Conservation (phyloP, 37 sponge, comb jelly and placozoan genomes). For the Halisarca cf. caerulea region DNA sequence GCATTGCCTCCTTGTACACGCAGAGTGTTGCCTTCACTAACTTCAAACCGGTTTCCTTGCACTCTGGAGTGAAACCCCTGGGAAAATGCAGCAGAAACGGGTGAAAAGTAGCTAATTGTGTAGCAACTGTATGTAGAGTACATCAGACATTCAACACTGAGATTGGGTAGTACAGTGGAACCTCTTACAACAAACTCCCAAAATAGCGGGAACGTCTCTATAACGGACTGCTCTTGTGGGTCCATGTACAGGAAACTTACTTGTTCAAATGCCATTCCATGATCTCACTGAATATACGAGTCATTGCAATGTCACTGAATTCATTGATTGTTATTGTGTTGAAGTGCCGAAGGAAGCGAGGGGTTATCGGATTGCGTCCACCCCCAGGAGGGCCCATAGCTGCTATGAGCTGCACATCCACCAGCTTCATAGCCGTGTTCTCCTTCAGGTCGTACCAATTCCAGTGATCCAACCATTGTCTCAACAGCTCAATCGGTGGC, state of each 20-base stretch:
- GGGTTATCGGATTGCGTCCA: slow-evolving; percentile 93
- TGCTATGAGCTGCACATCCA: slow-evolving; percentile 86
- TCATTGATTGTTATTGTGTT: slow-evolving; percentile 96
- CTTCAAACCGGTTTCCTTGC: slow-evolving; percentile 49
- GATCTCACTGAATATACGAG: slow-evolving; percentile 84
- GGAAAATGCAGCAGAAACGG: too few species aligned
- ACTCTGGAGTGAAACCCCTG: slow-evolving; percentile 81
- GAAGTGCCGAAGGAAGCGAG: slow-evolving; percentile 95
- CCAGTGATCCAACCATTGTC: slow-evolving; percentile 98
- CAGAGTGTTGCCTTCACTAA: slow-evolving; percentile 83
- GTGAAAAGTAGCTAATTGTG: too few species aligned
- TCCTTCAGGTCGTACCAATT: slow-evolving; percentile 88
- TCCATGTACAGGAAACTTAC: slow-evolving; percentile 12
- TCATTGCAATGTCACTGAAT: slow-evolving; percentile 87
- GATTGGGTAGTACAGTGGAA: too few species aligned
- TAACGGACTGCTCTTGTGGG: background rate
- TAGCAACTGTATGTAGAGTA: too few species aligned
- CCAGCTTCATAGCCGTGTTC: slow-evolving; percentile 78
- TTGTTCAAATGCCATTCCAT: slow-evolving; percentile 90
- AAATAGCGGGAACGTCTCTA: too few species aligned
- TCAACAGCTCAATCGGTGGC: slow-evolving; percentile 97
- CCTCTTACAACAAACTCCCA: too few species aligned
- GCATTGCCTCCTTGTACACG: slow-evolving; percentile 92
- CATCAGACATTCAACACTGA: too few species aligned
- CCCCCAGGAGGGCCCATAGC: slow-evolving; percentile 99